These are phyloP conservation scores for Catamblyrhynchus diadema DNA, from an alignment of 2,797 vertebrate species.

Conservation along the genomic window DNA sequence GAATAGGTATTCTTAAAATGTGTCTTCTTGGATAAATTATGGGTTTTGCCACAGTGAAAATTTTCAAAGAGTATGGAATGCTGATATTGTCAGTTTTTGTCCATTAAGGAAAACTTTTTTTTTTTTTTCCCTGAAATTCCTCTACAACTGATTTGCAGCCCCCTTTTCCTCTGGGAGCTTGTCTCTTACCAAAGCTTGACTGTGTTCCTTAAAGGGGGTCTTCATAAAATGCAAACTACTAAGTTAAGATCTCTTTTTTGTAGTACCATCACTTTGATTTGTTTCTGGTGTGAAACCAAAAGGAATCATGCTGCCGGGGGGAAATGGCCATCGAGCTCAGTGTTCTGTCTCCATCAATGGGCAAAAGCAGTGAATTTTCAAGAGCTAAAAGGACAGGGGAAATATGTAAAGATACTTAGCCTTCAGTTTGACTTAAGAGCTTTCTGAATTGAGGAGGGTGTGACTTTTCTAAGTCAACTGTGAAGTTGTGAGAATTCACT, in stretches of 20 bases:
- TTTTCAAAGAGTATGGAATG: background rate
- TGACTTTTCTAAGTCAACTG: background rate
- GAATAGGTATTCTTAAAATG: background rate
- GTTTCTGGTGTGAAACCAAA: background rate
- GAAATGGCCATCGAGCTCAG: background rate
- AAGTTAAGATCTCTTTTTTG: background rate
- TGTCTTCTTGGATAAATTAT: background rate
- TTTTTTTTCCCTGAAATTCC: background rate
- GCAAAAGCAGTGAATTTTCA: background rate
- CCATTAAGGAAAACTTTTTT: background rate
- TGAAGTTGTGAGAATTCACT: background rate
- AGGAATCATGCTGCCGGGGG: background rate
- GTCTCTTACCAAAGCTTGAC: background rate
- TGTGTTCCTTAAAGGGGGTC: background rate
- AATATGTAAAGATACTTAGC: background rate
- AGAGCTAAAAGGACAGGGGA: background rate
- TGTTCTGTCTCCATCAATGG: background rate
- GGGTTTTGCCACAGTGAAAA: background rate
- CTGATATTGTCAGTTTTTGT: background rate
- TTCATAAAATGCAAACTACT: background rate
- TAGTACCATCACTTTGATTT: fast-evolving
- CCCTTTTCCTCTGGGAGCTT: background rate
- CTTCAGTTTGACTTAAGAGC: background rate
- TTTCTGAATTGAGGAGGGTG: background rate
- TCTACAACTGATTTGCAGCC: fast-evolving